Evolutionary conservation across 2,113 vertebrate species (phyloP), one percentile per base, ranked within the genome.

Genomic region (Xiphophorus hellerii): DNA sequence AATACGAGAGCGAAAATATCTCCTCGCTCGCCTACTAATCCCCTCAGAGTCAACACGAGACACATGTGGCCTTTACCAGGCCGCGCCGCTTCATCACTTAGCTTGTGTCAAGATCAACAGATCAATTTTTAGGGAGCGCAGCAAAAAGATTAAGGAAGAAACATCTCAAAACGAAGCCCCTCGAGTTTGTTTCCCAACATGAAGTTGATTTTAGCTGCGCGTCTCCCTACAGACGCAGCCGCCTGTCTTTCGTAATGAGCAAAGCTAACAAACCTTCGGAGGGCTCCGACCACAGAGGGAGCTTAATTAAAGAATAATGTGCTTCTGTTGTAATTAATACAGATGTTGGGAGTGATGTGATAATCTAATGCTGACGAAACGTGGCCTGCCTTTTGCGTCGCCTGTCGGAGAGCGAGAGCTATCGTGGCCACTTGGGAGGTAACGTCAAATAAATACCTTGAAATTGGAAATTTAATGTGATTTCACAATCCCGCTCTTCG

Each of bases 101-200:
- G 80, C 66, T 89, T 89, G 82, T 87, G 87, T 80, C 77, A 76
- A 88, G 83, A 85, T 84, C 82, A 74, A 88, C 82, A 77, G 82
- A 87, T 88, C 82, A 84, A 87, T 86, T 68, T 74, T 71, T 25
- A 37, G 35, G 42, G 10, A 9, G 73, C 65, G 79, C 51, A 75
- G 1, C 61, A 82, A 65, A 73, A 37, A 73, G 37, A 69, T 1
- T 73, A 71, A 62, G 1, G 58, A 67, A 74, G 29, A 51, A 78
- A 74, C 74, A 69, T 69, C 5, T 27, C 66, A 31, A 33, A 64
- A 64, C 9, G 30, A 64, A 64, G 30, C 28, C 44, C 14, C 15
- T 48, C 0, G 5, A 73, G 65, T 72, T 68, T 14, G n/a, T 72
- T 51, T 76, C 33, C 63, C 28, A 25, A 10, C 20, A 62, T 73